Evolutionary conservation across 2,888 invertebrate genomes (phyloP).

Genomic region (Cephus sareptanus): DNA sequence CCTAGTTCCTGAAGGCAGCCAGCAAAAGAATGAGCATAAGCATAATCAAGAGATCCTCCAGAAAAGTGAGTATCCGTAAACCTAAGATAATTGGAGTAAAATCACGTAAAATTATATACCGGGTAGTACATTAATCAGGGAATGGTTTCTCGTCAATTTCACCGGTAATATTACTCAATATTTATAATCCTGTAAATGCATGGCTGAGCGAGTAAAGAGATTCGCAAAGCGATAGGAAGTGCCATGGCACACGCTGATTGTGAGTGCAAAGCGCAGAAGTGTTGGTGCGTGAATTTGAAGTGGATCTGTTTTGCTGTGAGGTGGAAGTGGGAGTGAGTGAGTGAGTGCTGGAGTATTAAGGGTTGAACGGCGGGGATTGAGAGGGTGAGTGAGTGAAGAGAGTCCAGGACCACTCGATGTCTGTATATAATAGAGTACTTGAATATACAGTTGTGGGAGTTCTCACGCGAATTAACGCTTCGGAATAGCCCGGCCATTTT

Average conservation of each 20-base stretch:
- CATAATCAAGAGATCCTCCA: background rate
- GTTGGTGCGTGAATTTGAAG: background rate
- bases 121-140: background rate
- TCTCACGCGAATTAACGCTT: slow-evolving; percentile 30
- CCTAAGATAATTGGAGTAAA: background rate
- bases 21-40: background rate
- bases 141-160: background rate
- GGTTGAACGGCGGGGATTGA: background rate
- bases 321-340: background rate
- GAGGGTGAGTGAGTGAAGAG: slow-evolving; percentile 3
- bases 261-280: background rate
- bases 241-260: background rate
- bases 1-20: background rate
- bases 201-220: background rate
- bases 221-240: background rate
- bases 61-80: background rate
- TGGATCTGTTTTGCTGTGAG: background rate
- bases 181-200: background rate
- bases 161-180: background rate
- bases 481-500: slow-evolving; percentile 15
- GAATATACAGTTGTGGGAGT: slow-evolving; percentile 26
- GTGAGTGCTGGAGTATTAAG: background rate
- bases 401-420: slow-evolving; percentile 3
- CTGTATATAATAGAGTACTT: slow-evolving; percentile 7
- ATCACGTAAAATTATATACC: background rate